Base-by-base conservation (phyloP, 2,888 invertebrate species). In the Meiosimyza decipiens region DNA sequence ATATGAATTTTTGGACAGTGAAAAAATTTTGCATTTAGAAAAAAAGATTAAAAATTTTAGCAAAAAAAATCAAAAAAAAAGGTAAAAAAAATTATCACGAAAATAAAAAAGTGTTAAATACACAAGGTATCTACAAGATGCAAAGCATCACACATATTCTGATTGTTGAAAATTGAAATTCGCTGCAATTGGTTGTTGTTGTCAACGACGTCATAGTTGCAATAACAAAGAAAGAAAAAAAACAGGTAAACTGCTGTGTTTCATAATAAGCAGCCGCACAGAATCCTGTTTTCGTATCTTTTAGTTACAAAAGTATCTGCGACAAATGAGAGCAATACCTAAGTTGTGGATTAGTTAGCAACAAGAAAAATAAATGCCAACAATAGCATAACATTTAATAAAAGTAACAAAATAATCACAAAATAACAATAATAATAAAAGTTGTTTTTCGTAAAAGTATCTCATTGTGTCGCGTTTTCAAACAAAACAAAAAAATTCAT, bases 201-300 rank as follows among this genome's bases (percentile, higher is more conserved):
- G 40, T 16, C 60, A 33, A 62, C 60, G 33, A 22, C 15, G 18
- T 66, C 15, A 55, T 16, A 47, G 16, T 28, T 52, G 52, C 22
- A 66, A 66, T 40, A 33, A 33, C 6, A 55, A 66, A 54, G 1
- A 22, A 50, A 54, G 40, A 65, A 11, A 13, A 66, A n/a, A 13
- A 60, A 33, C 60, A n/a, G n/a, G 40, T 16, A 62, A 62, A 62
- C 15, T 62, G n/a, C 28, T 40, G 60, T 62, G 60, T 62, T 62
- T 62, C 60, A 62, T 62, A 62, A 62, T 62, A 22, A 22, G 22
- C 2, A 33, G 16, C 28, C 15, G 47, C 47, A 62, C 40, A 40
- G 1, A 62, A 62, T 62, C 60, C 40, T 40, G 60, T 62, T 62
- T 40, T 57, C 13, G 12, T 18, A 57, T 62, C 28, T 62, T 13